These are phyloP conservation scores for Brachionichthys hirsutus DNA, from an alignment of 2,113 vertebrate genomes.

Conservation along the genomic window DNA sequence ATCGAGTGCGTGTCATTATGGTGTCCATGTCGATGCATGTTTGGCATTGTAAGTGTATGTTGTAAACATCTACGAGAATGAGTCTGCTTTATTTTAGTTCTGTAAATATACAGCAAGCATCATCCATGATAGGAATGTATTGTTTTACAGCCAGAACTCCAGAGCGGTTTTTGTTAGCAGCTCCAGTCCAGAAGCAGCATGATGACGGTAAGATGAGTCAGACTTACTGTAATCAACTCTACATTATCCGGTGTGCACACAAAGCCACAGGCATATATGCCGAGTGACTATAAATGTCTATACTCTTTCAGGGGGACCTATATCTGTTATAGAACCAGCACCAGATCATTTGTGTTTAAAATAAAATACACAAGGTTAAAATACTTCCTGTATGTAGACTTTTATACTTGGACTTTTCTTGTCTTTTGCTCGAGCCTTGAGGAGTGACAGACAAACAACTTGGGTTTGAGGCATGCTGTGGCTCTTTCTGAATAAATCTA, in stretches of 20 bases:
- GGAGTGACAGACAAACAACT: slow-evolving; percentile 23
- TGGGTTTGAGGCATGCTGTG: slow-evolving; percentile 17
- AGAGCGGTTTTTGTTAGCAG: slow-evolving; percentile 48
- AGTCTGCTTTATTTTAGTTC: slow-evolving; percentile 59
- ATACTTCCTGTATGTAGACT: background rate
- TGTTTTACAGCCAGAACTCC: slow-evolving; percentile 55
- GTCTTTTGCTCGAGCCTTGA: background rate
- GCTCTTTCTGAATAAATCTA: slow-evolving; percentile 33
- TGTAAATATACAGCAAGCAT: slow-evolving; percentile 62
- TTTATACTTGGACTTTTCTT: background rate
- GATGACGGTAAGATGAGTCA: slow-evolving; percentile 55
- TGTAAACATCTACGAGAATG: slow-evolving; percentile 60
- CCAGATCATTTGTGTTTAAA: slow-evolving; percentile 2
- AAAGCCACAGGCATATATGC: slow-evolving; percentile 42
- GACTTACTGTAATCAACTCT: slow-evolving; percentile 59
- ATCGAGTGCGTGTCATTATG: slow-evolving; percentile 70
- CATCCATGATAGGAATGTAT: slow-evolving; percentile 44
- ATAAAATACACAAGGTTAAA: background rate
- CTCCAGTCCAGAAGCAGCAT: slow-evolving; percentile 24
- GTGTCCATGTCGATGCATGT: slow-evolving; percentile 62
- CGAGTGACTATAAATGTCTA: slow-evolving; percentile 26
- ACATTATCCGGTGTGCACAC: slow-evolving; percentile 40
- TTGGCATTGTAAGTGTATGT: slow-evolving; percentile 68
- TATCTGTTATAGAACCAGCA: background rate
- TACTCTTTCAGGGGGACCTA: slow-evolving; percentile 9